Conservation (phyloP, 2,113 vertebrate genomes). For the Chloroceryle aenea region DNA sequence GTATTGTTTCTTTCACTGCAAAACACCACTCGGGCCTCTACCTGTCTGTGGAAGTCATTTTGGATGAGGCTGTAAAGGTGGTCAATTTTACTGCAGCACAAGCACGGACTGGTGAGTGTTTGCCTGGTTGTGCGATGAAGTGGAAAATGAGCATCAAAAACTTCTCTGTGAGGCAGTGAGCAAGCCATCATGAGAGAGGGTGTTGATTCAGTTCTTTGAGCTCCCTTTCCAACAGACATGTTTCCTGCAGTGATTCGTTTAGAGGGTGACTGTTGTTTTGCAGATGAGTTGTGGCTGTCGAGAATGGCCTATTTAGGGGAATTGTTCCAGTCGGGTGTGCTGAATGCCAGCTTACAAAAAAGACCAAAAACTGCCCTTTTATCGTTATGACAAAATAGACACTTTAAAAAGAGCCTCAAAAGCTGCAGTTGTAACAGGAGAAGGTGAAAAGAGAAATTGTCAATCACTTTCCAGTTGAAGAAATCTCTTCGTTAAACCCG, state of each 20-base stretch:
- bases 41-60: background rate
- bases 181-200: background rate
- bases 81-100: background rate
- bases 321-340: background rate
- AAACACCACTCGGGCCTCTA: background rate
- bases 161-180: background rate
- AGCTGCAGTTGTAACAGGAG: background rate
- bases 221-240: background rate
- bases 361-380: background rate
- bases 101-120: background rate
- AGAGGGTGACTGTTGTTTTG: slow-evolving; percentile 34
- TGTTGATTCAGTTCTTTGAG: background rate
- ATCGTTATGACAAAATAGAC: background rate
- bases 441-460: slow-evolving; percentile 28
- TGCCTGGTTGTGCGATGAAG: background rate
- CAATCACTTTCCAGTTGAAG: background rate
- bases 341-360: background rate
- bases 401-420: background rate
- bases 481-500: slow-evolving; percentile 40
- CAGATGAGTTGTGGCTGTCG: slow-evolving; percentile 50
- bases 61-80: background rate
- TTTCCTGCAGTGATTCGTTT: slow-evolving; percentile 3
- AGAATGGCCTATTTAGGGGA: slow-evolving; percentile 18
- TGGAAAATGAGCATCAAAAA: slow-evolving; percentile 38
- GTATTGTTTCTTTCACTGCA: background rate